These are phyloP conservation scores for Machimus rusticus DNA, from an alignment of 2,888 invertebrate species.

Conservation along the genomic window DNA sequence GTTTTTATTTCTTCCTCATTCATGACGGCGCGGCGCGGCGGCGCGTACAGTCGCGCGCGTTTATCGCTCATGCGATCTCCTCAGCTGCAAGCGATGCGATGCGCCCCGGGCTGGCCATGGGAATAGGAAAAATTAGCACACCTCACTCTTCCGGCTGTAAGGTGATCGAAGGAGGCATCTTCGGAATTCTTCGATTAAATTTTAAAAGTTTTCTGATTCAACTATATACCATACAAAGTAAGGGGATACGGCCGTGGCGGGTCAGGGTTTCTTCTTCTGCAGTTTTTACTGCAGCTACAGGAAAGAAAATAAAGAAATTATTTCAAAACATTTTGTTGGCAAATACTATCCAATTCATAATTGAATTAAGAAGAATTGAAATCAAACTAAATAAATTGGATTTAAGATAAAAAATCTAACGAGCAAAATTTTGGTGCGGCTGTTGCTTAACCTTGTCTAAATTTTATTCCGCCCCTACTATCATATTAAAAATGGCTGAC, in stretches of 20 bases:
- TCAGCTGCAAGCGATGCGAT: neutral
- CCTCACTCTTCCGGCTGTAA: neutral
- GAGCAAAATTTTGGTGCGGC: too few relatives aligned
- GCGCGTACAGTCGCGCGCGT: neutral
- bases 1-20: neutral
- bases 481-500: too few relatives aligned
- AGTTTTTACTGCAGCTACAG: neutral
- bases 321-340: neutral
- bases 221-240: neutral
- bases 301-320: neutral
- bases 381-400: neutral
- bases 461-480: too few relatives aligned
- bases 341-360: neutral
- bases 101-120: neutral
- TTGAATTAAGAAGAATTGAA: neutral
- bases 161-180: neutral
- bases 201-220: neutral
- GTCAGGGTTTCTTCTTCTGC: neutral
- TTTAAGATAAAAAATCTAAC: too few relatives aligned
- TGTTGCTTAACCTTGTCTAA: too few relatives aligned
- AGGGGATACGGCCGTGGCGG: neutral
- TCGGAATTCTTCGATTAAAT: neutral
- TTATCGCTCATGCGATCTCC: neutral
- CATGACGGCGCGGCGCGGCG: neutral
- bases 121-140: neutral